phyloP scores from a whole-genome alignment of 2,888 invertebrate genomes.

The Gastracanthus pulcherrimus region DNA sequence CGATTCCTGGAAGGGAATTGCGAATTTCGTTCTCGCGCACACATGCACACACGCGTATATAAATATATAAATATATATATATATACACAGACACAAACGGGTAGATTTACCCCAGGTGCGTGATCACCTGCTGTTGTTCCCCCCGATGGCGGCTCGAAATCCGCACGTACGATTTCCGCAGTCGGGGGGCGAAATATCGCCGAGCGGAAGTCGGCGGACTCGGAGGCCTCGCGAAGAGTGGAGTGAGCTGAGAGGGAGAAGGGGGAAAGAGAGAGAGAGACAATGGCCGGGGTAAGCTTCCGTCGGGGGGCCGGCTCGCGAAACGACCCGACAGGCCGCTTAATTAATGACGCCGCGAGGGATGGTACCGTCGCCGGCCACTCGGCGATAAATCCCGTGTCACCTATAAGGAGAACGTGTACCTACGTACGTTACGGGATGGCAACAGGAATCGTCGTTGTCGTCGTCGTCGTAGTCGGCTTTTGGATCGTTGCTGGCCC shows the following conservation, averaged over 20 bases:
- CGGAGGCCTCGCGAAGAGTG: constrained; percentile 26
- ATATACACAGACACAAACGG: too few species aligned
- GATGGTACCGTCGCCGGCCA: background rate
- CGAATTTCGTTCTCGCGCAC: constrained; percentile 28
- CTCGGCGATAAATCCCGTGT: constrained; percentile 36
- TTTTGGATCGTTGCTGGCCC: constrained; percentile 7
- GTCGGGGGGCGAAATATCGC: constrained; percentile 67
- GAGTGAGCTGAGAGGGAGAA: too few species aligned
- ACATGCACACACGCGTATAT: background rate
- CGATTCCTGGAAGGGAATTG: constrained; percentile 46
- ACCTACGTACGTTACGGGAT: background rate
- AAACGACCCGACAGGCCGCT: constrained; percentile 38
- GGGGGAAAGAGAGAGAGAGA: constrained; percentile 54
- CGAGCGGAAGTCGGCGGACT: constrained; percentile 64
- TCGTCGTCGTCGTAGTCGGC: constrained; percentile 6
- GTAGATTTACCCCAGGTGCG: constrained; percentile 66
- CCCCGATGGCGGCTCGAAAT: constrained; percentile 63
- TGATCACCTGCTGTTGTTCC: constrained; percentile 70
- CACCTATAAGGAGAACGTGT: constrained; percentile 1
- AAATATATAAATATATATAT: too few species aligned
- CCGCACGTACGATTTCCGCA: constrained; percentile 65
- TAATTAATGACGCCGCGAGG: constrained; percentile 41
- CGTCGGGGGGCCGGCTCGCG: constrained; percentile 34
- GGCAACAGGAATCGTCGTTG: background rate
- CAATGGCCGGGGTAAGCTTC: constrained; percentile 27